A percentile compares a stretch with the other conserved stretches of the same genome.
Evolutionary conservation across 2,888 invertebrate genomes (phyloP).

Genomic region (Noctua pronuba): DNA sequence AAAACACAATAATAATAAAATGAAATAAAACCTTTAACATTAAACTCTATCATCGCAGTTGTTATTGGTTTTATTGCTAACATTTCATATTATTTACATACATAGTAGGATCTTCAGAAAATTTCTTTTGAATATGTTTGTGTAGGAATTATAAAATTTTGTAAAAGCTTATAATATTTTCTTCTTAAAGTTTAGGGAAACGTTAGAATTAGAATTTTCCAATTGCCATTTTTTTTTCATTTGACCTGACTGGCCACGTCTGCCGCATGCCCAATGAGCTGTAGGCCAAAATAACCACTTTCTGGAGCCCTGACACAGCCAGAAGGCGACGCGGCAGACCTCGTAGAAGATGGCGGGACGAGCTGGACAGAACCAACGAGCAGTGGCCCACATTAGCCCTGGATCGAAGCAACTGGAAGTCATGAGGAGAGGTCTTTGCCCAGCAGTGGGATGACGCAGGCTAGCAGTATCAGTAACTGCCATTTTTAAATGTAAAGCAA

Average conservation of each 20-base stretch:
- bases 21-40: constrained; percentile 46
- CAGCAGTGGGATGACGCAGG: too few species aligned
- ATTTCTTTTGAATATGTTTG: constrained; percentile 31
- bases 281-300: too few species aligned
- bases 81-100: constrained; percentile 40
- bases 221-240: not conserved
- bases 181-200: not conserved
- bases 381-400: too few species aligned
- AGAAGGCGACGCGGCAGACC: too few species aligned
- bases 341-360: too few species aligned
- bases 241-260: too few species aligned
- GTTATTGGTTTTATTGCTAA: constrained; percentile 35
- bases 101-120: constrained; percentile 28
- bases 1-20: constrained; percentile 49
- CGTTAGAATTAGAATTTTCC: not conserved
- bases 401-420: too few species aligned
- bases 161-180: not conserved
- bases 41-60: constrained; percentile 33
- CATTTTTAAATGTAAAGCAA: not conserved
- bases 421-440: too few species aligned
- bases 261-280: too few species aligned
- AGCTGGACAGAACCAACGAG: too few species aligned
- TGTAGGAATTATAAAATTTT: not conserved
- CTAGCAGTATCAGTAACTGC: too few species aligned
- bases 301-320: too few species aligned